A percentile compares a stretch with the other conserved stretches of the same genome.
These are phyloP conservation scores for Lasioglossum baleicum DNA, from an alignment of 1,140 invertebrate genomes.

Conservation along the genomic window DNA sequence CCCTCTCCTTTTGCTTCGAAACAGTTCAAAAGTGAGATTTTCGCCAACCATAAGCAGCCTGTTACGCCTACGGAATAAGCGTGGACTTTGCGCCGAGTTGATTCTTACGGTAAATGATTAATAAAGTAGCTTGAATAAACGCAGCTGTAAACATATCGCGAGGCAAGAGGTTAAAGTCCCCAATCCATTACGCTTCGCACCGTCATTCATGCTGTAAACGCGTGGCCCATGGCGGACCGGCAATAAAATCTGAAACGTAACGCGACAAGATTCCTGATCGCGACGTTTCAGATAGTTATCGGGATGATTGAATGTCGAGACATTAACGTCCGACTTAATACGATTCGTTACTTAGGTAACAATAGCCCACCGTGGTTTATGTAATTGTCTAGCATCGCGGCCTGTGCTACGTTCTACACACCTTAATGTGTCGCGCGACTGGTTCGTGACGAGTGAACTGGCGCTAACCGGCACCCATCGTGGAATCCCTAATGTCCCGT, in stretches of 20 bases:
- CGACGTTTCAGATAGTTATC: neutral
- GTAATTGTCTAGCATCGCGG: constrained; percentile 15
- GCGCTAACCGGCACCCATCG: constrained; percentile 16
- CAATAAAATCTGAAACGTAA: neutral
- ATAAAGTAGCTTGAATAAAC: no score
- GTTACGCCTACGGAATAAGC: no score
- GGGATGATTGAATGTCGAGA: neutral
- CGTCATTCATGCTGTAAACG: no score
- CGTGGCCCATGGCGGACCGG: no score
- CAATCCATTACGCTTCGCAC: no score
- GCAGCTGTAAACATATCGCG: no score
- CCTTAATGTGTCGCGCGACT: constrained; percentile 12
- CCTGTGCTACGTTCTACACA: constrained; percentile 13
- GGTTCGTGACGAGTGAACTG: constrained; percentile 21
- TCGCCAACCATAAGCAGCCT: no score
- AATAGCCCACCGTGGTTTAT: constrained; percentile 19
- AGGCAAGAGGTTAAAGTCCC: no score
- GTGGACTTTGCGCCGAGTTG: no score
- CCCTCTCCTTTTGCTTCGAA: no score
- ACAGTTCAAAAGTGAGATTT: no score
- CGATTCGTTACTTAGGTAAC: constrained; percentile 1
- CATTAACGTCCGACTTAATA: constrained; percentile 13
- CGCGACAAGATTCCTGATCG: neutral
- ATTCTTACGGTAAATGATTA: no score
- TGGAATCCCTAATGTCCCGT: constrained; percentile 28